phyloP scores from a whole-genome alignment of 2,888 invertebrate genomes.

The Calliopum simillimum region DNA sequence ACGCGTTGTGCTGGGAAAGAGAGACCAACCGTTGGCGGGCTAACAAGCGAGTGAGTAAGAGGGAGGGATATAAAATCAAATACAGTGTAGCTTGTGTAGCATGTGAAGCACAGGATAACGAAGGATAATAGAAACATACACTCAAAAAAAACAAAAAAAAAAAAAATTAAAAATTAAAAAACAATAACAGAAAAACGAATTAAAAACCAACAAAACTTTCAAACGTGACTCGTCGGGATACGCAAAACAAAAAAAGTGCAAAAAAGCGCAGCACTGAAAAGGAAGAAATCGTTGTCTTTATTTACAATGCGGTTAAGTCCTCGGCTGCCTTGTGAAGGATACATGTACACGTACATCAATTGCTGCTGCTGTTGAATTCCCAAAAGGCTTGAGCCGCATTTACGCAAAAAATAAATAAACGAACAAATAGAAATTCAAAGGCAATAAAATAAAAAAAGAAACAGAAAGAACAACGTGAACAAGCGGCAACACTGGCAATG shows the following conservation, averaged over 20 bases:
- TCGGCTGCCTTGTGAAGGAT: conserved; percentile 22
- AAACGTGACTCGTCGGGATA: conserved; percentile 7
- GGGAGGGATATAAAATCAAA: background rate
- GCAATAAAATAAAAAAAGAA: too few relatives aligned
- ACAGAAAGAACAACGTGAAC: background rate
- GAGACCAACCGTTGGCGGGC: background rate
- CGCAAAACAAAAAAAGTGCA: background rate
- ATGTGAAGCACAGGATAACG: background rate
- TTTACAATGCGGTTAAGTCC: conserved; percentile 31
- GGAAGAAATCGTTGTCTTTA: background rate
- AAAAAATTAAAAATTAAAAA: background rate
- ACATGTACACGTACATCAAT: conserved; percentile 19
- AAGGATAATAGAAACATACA: conserved; percentile 13
- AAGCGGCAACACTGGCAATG: conserved; percentile 27
- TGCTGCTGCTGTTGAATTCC: conserved; percentile 7
- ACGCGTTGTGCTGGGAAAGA: background rate
- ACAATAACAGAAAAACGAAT: background rate
- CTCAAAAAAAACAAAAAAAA: conserved; percentile 15
- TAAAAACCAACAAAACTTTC: background rate
- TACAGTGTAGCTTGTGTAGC: background rate
- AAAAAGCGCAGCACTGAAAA: background rate
- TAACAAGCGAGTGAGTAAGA: background rate
- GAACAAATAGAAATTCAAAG: background rate
- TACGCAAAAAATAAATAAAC: background rate
- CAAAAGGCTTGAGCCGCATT: background rate